Base-by-base conservation (phyloP, 2,888 invertebrate species). In the Byasa hedistus region DNA sequence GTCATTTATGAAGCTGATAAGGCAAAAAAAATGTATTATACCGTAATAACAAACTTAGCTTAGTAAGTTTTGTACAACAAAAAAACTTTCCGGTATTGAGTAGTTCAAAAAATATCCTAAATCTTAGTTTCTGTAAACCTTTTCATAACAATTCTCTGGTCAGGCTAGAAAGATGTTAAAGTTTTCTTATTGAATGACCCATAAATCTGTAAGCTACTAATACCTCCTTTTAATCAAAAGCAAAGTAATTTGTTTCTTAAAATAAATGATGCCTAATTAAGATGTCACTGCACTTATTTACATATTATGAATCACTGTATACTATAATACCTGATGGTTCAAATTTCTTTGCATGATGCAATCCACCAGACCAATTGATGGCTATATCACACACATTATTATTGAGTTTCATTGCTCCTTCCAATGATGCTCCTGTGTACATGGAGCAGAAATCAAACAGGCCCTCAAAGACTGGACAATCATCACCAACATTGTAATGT, bases 261-360 rank as follows among this genome's bases (percentile, higher is more conserved):
- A 27, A 27, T 27, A 27, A 27, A 27, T 27, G 8, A 27, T 27
- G 27, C 4, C 5, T 4, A 4, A 27, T 27, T 8, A 4, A 27
- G 27, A 8, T 4, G 5, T 27, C 8, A 27, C 27, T 27, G 8
- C 27, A n/a, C n/a, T n/a, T n/a, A 32, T 32, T 32, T 32, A n/a
- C n/a, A 7, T 10, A 32, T 32, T 32, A 39, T 39, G 12, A 39
- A 39, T 48, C 19, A 48, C 39, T 39, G 8, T n/a, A n/a, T 48
- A 48, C 12, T n/a, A 19, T 65, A 69, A 70, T 71, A 93, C 93
- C 95, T n/a, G 98, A 98, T 0, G 99, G 99, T 90, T 98, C 98
- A 89, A 97, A 98, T 84, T 99, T 99, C 85, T 99, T 99, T 0
- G 99, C 99, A 89, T 99, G 99, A 93, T 99, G 99, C 63, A 99